Conservation (phyloP, 1,140 invertebrate species). For the Myzus persicae region DNA sequence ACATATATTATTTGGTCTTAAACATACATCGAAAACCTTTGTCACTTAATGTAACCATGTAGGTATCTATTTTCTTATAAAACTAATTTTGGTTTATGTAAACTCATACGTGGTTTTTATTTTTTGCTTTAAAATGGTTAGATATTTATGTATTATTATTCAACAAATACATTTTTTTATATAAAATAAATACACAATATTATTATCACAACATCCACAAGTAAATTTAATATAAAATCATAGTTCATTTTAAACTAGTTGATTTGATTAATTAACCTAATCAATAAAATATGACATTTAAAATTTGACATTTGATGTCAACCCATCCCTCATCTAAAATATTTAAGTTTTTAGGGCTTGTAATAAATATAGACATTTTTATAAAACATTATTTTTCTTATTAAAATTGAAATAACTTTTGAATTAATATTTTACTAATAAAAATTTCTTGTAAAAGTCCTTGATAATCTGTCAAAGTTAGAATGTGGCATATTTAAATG, state of each 20-base stretch:
- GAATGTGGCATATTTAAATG: neutral
- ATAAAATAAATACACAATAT: neutral
- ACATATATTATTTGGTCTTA: too few relatives aligned
- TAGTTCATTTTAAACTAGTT: neutral
- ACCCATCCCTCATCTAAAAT: neutral
- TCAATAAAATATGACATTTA: neutral
- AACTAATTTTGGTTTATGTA: neutral
- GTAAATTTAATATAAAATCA: neutral
- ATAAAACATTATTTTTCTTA: neutral
- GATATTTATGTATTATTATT: neutral
- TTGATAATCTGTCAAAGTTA: neutral
- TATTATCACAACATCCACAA: neutral
- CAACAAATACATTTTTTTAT: neutral
- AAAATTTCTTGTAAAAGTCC: neutral
- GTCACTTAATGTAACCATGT: neutral
- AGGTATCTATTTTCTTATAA: neutral
- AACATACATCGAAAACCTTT: too few relatives aligned
- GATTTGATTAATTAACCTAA: neutral
- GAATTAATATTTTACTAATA: neutral
- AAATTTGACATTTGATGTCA: neutral
- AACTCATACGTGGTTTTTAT: neutral
- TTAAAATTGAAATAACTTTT: neutral
- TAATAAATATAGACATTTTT: neutral
- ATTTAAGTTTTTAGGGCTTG: neutral
- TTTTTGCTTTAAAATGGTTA: neutral